Conservation (phyloP, 2,113 vertebrate genomes). For the Passer domesticus region DNA sequence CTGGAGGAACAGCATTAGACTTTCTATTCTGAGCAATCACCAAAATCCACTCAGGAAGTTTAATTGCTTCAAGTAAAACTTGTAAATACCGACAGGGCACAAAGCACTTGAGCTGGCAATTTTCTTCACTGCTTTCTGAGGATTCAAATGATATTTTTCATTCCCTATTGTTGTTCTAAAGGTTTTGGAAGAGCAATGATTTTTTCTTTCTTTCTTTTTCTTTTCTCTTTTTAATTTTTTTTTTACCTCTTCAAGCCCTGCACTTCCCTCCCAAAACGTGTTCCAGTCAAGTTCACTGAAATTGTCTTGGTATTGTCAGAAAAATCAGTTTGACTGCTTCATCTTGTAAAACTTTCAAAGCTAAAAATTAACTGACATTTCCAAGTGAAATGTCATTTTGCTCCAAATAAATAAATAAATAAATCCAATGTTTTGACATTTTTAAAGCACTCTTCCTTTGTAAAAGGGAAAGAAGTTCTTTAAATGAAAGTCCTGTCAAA, state of each 20-base stretch:
- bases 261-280: neutral
- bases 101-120: neutral
- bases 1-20: neutral
- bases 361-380: conserved; percentile 67
- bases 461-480: neutral
- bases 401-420: conserved; percentile 64
- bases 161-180: neutral
- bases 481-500: conserved; percentile 36
- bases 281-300: neutral
- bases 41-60: conserved; percentile 9
- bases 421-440: conserved; percentile 52
- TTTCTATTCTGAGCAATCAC: neutral
- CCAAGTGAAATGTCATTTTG: conserved; percentile 65
- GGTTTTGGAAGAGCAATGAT: neutral
- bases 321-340: conserved; percentile 49
- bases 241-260: neutral
- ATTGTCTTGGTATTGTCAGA: conserved; percentile 18
- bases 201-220: no score
- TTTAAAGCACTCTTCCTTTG: conserved; percentile 37
- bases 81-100: neutral
- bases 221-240: neutral
- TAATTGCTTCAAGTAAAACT: conserved; percentile 39
- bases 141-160: neutral
- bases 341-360: conserved; percentile 52
- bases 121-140: neutral